phyloP scores from a whole-genome alignment of 2,888 invertebrate species.

The Oconnorella tubifera region DNA sequence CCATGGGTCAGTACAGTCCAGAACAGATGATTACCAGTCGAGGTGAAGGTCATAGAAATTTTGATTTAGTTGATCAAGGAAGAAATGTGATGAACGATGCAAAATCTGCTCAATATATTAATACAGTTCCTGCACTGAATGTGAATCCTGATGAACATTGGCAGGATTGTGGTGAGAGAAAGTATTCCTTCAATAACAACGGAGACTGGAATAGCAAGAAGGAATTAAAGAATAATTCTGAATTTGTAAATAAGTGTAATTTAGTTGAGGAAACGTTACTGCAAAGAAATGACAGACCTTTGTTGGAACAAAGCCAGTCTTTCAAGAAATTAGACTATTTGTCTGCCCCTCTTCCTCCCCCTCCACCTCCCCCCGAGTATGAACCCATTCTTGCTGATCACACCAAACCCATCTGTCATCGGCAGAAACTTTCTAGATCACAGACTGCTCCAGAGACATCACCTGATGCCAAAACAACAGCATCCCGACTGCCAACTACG shows the following conservation, averaged over 20 bases:
- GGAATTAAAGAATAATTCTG: background rate
- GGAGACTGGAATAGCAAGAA: background rate
- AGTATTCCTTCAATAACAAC: background rate
- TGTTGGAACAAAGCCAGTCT: too few relatives aligned
- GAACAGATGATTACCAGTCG: background rate
- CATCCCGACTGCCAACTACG: background rate
- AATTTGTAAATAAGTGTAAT: background rate
- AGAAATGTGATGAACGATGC: too few relatives aligned
- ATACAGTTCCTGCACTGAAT: background rate
- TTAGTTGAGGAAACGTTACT: background rate
- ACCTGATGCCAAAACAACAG: too few relatives aligned
- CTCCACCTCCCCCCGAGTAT: background rate
- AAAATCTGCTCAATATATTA: background rate
- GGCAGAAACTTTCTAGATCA: background rate
- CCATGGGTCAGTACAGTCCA: background rate
- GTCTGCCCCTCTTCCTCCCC: background rate
- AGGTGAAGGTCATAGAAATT: too few relatives aligned
- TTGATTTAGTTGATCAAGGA: too few relatives aligned
- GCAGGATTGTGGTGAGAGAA: background rate
- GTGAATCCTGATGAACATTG: background rate
- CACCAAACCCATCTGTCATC: background rate
- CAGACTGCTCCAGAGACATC: background rate
- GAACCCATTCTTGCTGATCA: too few relatives aligned
- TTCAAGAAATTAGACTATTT: too few relatives aligned
- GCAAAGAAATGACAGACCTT: background rate